Conservation (phyloP, 2,888 invertebrate species). For the Gryllus longicercus region DNA sequence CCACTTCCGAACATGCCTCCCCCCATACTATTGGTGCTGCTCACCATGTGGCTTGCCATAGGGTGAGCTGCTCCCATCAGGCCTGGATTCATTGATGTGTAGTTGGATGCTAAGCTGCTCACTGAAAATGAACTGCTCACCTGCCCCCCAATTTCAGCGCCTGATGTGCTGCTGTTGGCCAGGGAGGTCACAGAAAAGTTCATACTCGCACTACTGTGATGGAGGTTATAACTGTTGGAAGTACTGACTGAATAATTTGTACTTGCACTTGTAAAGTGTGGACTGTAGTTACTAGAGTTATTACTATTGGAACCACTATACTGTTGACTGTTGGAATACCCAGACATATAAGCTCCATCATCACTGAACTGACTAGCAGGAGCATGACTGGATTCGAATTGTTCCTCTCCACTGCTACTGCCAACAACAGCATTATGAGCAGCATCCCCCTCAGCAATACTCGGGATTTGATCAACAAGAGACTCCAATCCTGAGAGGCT, state of each 20-base stretch:
- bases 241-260: conserved; percentile 40
- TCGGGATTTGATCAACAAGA: conserved; percentile 86
- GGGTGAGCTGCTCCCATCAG: conserved; percentile 49
- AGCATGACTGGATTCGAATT: conserved; percentile 37
- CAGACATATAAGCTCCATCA: conserved; percentile 41
- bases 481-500: conserved; percentile 83
- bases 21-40: conserved; percentile 37
- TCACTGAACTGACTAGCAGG: conserved; percentile 40
- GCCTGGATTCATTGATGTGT: conserved; percentile 46
- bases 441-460: conserved; percentile 69
- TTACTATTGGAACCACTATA: conserved; percentile 40
- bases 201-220: conserved; percentile 40
- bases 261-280: conserved; percentile 38
- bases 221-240: conserved; percentile 38
- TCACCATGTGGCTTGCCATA: conserved; percentile 42
- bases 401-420: conserved; percentile 41
- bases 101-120: conserved; percentile 48
- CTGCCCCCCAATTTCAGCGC: conserved; percentile 37
- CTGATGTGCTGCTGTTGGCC: conserved; percentile 42
- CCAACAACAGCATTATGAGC: conserved; percentile 40
- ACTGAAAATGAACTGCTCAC: conserved; percentile 49
- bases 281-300: conserved; percentile 40
- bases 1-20: conserved; percentile 35
- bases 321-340: conserved; percentile 38
- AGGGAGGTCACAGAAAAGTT: conserved; percentile 46